Percentiles rank a stretch among this genome's conserved stretches.
Conservation (phyloP, 2,113 vertebrate species). For the Tapirus terrestris region DNA sequence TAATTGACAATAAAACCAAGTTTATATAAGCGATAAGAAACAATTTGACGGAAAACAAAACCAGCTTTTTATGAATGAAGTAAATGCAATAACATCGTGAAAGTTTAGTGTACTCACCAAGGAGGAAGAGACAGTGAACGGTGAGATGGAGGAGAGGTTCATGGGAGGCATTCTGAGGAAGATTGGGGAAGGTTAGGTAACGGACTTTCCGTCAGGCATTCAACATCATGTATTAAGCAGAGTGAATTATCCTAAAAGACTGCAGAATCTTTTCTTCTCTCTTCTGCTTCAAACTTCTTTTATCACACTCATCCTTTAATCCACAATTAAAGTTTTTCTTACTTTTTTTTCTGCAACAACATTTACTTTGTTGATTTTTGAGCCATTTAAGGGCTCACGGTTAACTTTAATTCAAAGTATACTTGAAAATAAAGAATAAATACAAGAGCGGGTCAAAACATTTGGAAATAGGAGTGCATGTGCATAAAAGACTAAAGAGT, state of each 20-base stretch:
- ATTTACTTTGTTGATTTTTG: background rate
- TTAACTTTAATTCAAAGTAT: background rate
- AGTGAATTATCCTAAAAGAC: background rate
- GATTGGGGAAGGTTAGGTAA: background rate
- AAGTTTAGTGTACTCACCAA: background rate
- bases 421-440: slow-evolving; percentile 2
- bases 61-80: background rate
- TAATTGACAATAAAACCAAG: background rate
- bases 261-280: background rate
- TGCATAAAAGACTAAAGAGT: background rate
- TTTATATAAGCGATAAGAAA: background rate
- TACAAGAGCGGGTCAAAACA: background rate
- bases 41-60: background rate
- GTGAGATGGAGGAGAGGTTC: too few species aligned
- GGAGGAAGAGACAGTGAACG: background rate
- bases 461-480: background rate
- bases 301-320: background rate
- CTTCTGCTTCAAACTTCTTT: background rate
- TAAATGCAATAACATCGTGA: background rate
- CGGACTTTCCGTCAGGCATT: background rate
- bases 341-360: background rate
- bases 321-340: background rate
- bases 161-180: background rate
- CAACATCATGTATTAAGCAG: background rate
- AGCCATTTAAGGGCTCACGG: background rate